Evolutionary conservation across 2,797 vertebrate genomes (phyloP).

Genomic region (Intellagama lesueurii): DNA sequence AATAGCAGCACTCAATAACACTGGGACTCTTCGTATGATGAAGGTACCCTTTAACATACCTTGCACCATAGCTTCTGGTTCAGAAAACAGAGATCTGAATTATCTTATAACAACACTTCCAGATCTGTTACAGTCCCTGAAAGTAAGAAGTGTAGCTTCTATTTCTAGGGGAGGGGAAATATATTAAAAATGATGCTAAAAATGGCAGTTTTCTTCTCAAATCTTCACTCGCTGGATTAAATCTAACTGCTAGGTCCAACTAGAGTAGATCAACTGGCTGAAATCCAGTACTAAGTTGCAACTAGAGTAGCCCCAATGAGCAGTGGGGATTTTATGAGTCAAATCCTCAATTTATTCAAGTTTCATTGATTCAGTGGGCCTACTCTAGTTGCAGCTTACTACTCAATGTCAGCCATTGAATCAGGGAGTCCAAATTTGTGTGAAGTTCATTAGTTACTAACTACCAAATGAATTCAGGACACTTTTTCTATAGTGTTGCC

Average conservation of each 20-base stretch:
- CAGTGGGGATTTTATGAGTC: too few species aligned
- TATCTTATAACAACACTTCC: not conserved
- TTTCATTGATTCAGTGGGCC: too few species aligned
- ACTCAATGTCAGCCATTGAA: too few species aligned
- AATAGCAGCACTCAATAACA: not conserved
- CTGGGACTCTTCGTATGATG: too few species aligned
- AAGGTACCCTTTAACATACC: not conserved
- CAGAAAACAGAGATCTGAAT: not conserved
- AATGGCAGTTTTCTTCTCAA: not conserved
- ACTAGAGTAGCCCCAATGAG: too few species aligned
- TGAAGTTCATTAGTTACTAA: too few species aligned
- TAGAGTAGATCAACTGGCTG: not conserved
- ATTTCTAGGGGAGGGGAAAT: not conserved
- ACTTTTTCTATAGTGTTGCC: not conserved
- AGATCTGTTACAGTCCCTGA: not conserved
- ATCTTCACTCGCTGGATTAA: not conserved
- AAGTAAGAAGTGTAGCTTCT: not conserved
- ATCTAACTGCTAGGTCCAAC: too few species aligned
- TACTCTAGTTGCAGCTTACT: too few species aligned
- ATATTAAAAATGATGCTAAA: not conserved
- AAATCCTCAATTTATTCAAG: too few species aligned
- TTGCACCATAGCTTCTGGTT: not conserved
- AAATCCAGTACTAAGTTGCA: too few species aligned
- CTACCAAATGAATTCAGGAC: too few species aligned
- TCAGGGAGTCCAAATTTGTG: too few species aligned